Evolutionary conservation across 1,140 invertebrate species (phyloP).

Genomic region (Dendrolimus punctatus): DNA sequence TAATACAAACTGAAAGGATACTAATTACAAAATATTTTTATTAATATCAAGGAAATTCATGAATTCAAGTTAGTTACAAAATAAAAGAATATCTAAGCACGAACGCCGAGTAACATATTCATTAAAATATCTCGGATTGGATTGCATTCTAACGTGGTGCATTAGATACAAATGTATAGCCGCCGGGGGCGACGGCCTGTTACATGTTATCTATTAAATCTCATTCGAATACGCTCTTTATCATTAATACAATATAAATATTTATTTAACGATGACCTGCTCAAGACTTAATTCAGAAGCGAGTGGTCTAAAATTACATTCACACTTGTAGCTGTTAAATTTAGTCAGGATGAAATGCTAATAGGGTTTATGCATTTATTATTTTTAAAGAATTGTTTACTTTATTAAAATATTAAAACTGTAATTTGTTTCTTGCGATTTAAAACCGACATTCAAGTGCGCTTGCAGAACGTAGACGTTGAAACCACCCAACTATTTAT

Average conservation of each 20-base stretch:
- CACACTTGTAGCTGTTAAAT: neutral
- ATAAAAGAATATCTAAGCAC: too few species aligned
- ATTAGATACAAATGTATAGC: conserved; percentile 11
- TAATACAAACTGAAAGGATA: too few species aligned
- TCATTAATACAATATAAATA: conserved; percentile 60
- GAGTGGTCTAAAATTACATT: conserved; percentile 24
- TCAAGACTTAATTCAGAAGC: conserved; percentile 42
- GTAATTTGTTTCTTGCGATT: too few species aligned
- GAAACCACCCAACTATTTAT: too few species aligned
- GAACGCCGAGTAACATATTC: conserved; percentile 14
- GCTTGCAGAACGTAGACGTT: too few species aligned
- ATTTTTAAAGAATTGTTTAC: too few species aligned
- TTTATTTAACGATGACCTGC: conserved; percentile 43
- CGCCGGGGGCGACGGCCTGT: conserved; percentile 24
- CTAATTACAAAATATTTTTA: too few species aligned
- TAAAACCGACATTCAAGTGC: too few species aligned
- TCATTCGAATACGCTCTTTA: conserved; percentile 42
- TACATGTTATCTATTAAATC: conserved; percentile 53
- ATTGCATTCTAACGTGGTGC: conserved; percentile 20
- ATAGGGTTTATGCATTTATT: too few species aligned
- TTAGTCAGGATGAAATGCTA: neutral
- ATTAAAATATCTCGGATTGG: conserved; percentile 22
- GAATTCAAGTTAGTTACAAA: too few species aligned
- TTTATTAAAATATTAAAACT: too few species aligned
- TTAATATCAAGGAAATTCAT: too few species aligned